Evolutionary conservation across 2,888 invertebrate species (phyloP).

Genomic region (Brachylomia viminalis): DNA sequence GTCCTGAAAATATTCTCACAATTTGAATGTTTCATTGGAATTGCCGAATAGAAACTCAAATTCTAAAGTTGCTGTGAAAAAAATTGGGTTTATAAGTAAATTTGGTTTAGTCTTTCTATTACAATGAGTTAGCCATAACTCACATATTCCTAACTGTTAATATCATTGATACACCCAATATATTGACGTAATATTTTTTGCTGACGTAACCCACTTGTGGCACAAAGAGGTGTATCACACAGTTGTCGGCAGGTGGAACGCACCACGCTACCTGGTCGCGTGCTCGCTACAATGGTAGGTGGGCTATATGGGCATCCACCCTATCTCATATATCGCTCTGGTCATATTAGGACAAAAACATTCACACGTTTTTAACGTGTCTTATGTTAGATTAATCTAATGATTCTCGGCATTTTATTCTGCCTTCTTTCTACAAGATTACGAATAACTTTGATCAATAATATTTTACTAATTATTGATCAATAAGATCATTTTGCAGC

Average conservation of each 20-base stretch:
- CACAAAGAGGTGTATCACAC: conserved; percentile 57
- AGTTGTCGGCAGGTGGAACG: conserved; percentile 62
- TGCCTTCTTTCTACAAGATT: neutral
- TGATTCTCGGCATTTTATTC: conserved; percentile 10
- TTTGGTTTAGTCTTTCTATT: neutral
- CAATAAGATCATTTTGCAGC: neutral
- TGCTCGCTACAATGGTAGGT: conserved; percentile 69
- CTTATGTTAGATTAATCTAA: neutral
- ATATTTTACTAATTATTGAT: neutral
- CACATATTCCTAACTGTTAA: conserved; percentile 1
- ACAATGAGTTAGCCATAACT: neutral
- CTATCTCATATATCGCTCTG: conserved; percentile 59
- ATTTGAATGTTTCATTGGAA: neutral
- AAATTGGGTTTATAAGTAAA: neutral
- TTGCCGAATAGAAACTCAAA: neutral
- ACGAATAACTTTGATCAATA: neutral
- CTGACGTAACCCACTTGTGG: conserved; percentile 59
- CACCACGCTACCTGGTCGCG: conserved; percentile 75
- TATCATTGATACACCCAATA: conserved; percentile 17
- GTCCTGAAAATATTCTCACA: neutral
- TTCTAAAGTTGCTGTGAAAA: no score
- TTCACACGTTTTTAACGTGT: conserved; percentile 61
- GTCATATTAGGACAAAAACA: conserved; percentile 40
- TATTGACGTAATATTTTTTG: conserved; percentile 62
- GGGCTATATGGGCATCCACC: conserved; percentile 55